These are phyloP conservation scores for Calvadosia cruxmelitensis DNA, from an alignment of 30 jellyfish, hydroid and myxozoan species.

Conservation along the genomic window DNA sequence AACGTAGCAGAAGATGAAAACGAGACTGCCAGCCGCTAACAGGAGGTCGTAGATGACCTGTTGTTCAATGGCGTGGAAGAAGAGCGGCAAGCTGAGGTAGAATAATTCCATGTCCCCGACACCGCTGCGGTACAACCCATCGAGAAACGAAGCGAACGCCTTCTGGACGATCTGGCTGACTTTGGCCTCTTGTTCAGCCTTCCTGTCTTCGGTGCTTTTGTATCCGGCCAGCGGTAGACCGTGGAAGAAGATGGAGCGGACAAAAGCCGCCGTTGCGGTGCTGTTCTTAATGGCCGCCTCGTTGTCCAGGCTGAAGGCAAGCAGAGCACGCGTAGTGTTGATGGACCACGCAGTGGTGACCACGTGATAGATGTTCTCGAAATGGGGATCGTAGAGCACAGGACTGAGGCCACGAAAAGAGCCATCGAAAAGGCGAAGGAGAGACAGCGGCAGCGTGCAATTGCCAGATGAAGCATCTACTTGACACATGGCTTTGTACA, in stretches of 20 bases:
- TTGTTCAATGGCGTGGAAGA: conserved; percentile 70
- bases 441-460: conserved; percentile 61
- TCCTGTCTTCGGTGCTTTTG: conserved; percentile 58
- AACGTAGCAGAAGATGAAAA: conserved; percentile 65
- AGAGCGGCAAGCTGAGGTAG: conserved; percentile 55
- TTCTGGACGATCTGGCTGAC: conserved; percentile 22
- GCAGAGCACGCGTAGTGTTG: conserved; percentile 42
- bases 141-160: conserved; percentile 53
- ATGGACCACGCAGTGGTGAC: conserved; percentile 42
- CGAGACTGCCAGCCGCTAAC: conserved; percentile 87
- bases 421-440: conserved; percentile 76
- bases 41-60: conserved; percentile 79
- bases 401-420: conserved; percentile 23
- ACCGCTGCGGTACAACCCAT: conserved; percentile 37
- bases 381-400: conserved; percentile 51
- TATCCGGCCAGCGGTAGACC: conserved; percentile 83
- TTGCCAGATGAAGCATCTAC: neutral
- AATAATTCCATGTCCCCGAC: conserved; percentile 55
- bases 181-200: conserved; percentile 34
- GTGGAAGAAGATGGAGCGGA: conserved; percentile 60
- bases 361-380: conserved; percentile 15
- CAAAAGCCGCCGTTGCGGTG: conserved; percentile 28
- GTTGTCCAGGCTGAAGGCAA: conserved; percentile 65
- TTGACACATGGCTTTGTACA: conserved; percentile 35
- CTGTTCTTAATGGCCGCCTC: conserved; percentile 14